Conservation (phyloP, 2,113 vertebrate genomes). For the Oryzias celebensis region DNA sequence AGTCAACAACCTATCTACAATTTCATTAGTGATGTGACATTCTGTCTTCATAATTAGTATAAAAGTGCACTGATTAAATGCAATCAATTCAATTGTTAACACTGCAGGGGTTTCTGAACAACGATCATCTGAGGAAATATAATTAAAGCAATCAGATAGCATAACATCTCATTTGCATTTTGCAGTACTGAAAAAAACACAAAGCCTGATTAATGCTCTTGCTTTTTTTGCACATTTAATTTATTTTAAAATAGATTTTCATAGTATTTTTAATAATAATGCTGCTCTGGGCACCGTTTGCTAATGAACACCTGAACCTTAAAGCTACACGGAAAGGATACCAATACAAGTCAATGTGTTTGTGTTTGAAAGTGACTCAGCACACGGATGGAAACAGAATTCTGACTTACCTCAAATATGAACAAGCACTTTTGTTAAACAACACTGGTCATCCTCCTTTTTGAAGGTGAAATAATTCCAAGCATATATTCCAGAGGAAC, state of each 20-base stretch:
- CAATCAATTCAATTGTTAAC: constrained; percentile 72
- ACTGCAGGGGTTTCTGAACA: constrained; percentile 56
- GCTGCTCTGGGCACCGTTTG: not conserved
- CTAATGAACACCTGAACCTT: not conserved
- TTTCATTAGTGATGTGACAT: constrained; percentile 69
- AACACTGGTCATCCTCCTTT: constrained; percentile 32
- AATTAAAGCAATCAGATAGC: constrained; percentile 67
- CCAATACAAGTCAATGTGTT: constrained; percentile 2
- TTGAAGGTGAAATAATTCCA: constrained; percentile 36
- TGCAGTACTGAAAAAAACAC: constrained; percentile 29
- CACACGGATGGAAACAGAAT: constrained; percentile 27
- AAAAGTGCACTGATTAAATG: constrained; percentile 72
- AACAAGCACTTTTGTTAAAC: constrained; percentile 23
- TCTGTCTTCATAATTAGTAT: constrained; percentile 68
- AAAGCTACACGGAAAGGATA: constrained; percentile 18
- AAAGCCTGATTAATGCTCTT: constrained; percentile 31
- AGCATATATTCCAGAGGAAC: constrained; percentile 38
- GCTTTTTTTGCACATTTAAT: constrained; percentile 1
- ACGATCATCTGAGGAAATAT: constrained; percentile 62
- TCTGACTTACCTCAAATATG: constrained; percentile 57
- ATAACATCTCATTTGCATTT: constrained; percentile 58
- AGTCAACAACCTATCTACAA: constrained; percentile 60
- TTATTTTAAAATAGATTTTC: not conserved
- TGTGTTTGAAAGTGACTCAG: constrained; percentile 9
- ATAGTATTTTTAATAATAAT: not conserved